These are phyloP conservation scores for Morone saxatilis DNA, from an alignment of 2,113 vertebrate genomes.

Conservation along the genomic window DNA sequence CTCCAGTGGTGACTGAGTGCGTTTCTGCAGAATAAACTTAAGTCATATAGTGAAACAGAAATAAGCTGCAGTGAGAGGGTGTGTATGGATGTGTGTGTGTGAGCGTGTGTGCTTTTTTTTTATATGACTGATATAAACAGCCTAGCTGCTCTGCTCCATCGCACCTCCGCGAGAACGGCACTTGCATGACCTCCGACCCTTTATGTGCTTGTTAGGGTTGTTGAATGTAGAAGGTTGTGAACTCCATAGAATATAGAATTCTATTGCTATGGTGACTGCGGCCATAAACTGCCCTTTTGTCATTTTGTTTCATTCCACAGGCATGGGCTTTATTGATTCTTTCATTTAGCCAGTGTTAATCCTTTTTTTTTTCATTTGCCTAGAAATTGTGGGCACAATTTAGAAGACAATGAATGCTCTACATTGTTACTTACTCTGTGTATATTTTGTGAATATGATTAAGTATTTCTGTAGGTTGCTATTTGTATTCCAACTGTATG, in stretches of 20 bases:
- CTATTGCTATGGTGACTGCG: constrained; percentile 47
- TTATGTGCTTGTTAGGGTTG: constrained; percentile 70
- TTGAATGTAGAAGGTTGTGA: constrained; percentile 70
- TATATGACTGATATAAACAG: constrained; percentile 29
- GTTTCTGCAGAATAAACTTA: constrained; percentile 26
- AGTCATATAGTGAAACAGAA: constrained; percentile 8
- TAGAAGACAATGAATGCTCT: constrained; percentile 64
- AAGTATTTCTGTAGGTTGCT: constrained; percentile 45
- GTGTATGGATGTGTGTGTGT: not conserved
- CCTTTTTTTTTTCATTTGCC: constrained; percentile 25
- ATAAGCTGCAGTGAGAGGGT: constrained; percentile 1
- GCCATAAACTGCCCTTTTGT: constrained; percentile 43
- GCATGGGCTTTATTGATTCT: constrained; percentile 52
- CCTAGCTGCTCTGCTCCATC: constrained; percentile 33
- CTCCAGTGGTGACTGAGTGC: constrained; percentile 18
- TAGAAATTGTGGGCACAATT: constrained; percentile 32
- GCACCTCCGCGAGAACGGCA: constrained; percentile 16
- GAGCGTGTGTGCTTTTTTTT: not conserved
- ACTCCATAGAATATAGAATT: constrained; percentile 52
- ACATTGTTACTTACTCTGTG: constrained; percentile 37
- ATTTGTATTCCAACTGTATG: constrained; percentile 50
- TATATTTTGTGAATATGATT: constrained; percentile 71
- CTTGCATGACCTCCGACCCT: constrained; percentile 68
- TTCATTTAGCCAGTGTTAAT: constrained; percentile 24
- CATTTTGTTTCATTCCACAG: constrained; percentile 26